Evolutionary conservation across 2,888 invertebrate genomes (phyloP), one percentile per base, ranked within the genome.

Genomic region (Sphaerophoria rueppellii): DNA sequence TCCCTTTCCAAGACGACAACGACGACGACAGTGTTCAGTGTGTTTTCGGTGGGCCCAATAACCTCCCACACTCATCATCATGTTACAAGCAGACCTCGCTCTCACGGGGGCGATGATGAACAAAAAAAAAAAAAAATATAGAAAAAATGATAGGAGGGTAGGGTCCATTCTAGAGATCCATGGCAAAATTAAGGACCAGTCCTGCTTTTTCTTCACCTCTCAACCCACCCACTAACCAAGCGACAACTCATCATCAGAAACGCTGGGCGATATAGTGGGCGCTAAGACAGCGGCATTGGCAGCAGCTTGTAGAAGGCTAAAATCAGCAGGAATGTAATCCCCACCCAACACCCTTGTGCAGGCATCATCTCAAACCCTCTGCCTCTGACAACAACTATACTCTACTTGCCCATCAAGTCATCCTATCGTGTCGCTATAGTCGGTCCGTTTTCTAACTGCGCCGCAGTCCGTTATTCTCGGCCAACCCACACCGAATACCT

Each of bases 201-300:
- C 63, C 55, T 40, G 70, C 4, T 48, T 12, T 9, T 9, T 4
- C 37, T 48, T 46, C 32, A 11, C 43, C 6, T 43, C 11, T 9
- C 11, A 43, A 11, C 9, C 43, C 12, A 11, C 12, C 43, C 7
- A 43, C 73, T 60, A 67, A 76, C 83, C 72, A 81, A 81, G 76
- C 72, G 80, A 76, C 82, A 72, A 77, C 83, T 87, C 77, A 86
- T 76, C 80, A 63, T 77, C 87, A 86, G 87, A 73, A 82, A 82
- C 60, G 88, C 73, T 79, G 82, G 65, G 88, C 83, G 81, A 87
- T 83, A 80, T 86, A 87, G 88, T 82, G 87, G 82, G 83, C 88
- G 82, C 88, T 88, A 86, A 89, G 87, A 88, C 43, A 43, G 43
- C 11, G 43, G 43, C 43, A 43, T 9, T 9, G 43, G 43, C 88